A percentile compares a stretch with the other conserved stretches of the same genome.
Conservation (phyloP, 1,140 invertebrate genomes). For the Lepidurus couesii region DNA sequence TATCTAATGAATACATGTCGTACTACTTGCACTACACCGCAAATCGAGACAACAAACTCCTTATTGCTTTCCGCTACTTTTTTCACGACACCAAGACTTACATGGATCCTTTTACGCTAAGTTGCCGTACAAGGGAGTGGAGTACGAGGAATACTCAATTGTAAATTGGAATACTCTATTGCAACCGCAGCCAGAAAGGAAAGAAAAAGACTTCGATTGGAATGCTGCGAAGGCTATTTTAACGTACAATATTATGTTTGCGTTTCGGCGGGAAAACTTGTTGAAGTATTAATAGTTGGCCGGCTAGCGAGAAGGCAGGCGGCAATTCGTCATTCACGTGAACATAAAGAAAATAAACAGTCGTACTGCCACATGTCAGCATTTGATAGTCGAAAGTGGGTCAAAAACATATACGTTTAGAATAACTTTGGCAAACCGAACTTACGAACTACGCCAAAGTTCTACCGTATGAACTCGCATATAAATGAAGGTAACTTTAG, state of each 20-base stretch:
- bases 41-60: neutral
- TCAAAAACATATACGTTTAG: neutral
- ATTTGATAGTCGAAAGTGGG: neutral
- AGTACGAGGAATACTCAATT: no score
- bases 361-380: neutral
- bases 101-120: neutral
- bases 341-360: conserved; percentile 15
- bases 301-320: neutral
- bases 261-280: neutral
- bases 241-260: conserved; percentile 12
- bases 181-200: neutral
- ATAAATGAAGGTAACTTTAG: no score
- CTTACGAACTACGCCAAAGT: no score
- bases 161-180: no score
- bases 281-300: neutral
- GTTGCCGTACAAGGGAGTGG: neutral
- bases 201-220: conserved; percentile 12
- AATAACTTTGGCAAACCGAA: neutral
- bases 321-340: conserved; percentile 2
- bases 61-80: neutral
- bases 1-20: neutral
- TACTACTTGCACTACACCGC: neutral
- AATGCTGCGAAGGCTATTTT: conserved; percentile 5
- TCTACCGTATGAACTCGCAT: no score
- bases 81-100: neutral